Base-by-base conservation (phyloP, 53 echinoderm and acorn worm species). In the Luidia sarsii region DNA sequence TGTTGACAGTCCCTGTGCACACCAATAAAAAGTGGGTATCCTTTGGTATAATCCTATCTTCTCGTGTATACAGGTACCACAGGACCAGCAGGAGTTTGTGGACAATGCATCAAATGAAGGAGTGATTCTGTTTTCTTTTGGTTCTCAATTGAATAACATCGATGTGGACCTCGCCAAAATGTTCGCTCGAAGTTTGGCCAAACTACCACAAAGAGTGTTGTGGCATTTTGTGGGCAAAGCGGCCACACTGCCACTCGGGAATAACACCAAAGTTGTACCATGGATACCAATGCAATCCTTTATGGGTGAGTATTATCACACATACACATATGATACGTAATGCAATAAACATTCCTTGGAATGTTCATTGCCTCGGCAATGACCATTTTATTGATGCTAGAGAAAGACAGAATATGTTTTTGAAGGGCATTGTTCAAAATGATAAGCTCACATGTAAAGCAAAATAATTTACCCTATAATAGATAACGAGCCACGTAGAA, bases 171-270 rank as follows among this genome's bases (percentile, higher is more conserved):
- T 22, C 38, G 64, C 64, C 21, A 38, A 20, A 29, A 64, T 64
- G 64, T 16, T 64, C 38, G 64, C 64, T 3, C 36, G 64, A 38
- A 22, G 64, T 7, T 19, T 64, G 35, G 64, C 64, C 64, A 64
- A 6, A 27, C 20, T 64, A n/a, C 64, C 64, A 5, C 64, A 64
- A 7, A 35, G 64, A n/a, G 64, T 64, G 20, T 0, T 64, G 38
- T 64, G 64, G 64, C 64, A 64, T 64, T 64, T 37, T 38, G 11
- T 38, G n/a, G 64, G 64, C 38, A 37, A 64, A 21, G 22, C 64
- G 20, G 18, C 64, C 2, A 8, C 35, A 38, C 38, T 64, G 1
- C 64, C 64, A 14, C 6, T 64, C 14, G 64, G 64, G 4, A 64
- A 35, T 38, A 64, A 64, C 38, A 64, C 64, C 36, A 64, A 64